Evolutionary conservation across 2,113 vertebrate genomes (phyloP), one percentile per base, ranked within the genome.

Genomic region (Brienomyrus brachyistius): DNA sequence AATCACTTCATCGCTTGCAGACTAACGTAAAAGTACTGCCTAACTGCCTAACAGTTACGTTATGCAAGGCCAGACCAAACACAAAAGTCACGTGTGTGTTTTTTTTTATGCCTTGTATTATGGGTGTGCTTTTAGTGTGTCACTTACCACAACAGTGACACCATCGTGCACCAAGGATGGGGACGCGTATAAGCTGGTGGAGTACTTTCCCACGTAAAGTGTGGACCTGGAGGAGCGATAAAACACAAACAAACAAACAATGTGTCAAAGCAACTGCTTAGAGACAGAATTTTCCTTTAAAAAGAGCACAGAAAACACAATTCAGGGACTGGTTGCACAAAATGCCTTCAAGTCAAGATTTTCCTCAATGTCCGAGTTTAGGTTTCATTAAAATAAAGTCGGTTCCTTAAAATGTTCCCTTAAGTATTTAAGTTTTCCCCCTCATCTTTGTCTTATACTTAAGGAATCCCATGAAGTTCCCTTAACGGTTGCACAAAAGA

Each of bases 151-250:
- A 2, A 99, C 97, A 4, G 98, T 97, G 27, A 99, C 98, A 45
- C 98, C 98, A 91, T 99, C 97, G 0, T 99, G 98, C 52, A 99
- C 98, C 95, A 99, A 96, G 0, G 98, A 99, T 0, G 97, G 96
- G 0, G 98, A 99, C 0, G 98, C 98, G 0, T 99, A 99, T 59
- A 99, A 95, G 56, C 98, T 99, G 47, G 97, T 97, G 11, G 98
- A 99, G 90, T 99, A 98, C 92, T 97, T 98, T 52, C 98, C 98
- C 2, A 99, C 98, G 9, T 99, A 99, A 1, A 99, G 93, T 6
- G 98, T 99, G 10, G 98, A 97, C 95, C 98, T 99, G 92, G 0
- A 59, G 91, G 51, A 86, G 54, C 1, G 87, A 21, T 70, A 54
- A 50, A 1, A 7, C 17, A 17, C 82, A 86, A 45, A 23, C 17